phyloP scores from a whole-genome alignment of 2,888 invertebrate species.

The Leptinotarsa peninsularis region DNA sequence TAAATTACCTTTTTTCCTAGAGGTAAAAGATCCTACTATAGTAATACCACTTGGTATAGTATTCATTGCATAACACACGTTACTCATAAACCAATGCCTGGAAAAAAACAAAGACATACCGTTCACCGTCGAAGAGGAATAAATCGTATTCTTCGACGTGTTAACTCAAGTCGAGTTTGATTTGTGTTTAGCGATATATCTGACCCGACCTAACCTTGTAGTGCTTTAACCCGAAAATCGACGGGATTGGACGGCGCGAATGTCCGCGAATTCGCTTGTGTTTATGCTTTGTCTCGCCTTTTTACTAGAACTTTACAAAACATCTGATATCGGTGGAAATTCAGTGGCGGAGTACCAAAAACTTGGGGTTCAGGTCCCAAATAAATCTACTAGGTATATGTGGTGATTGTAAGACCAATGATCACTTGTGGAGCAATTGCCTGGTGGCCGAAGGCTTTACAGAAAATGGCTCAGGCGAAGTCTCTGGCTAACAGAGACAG shows the following conservation, averaged over 20 bases:
- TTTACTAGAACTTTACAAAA: conserved; percentile 30
- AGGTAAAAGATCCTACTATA: background rate
- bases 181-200: conserved; percentile 33
- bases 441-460: no score
- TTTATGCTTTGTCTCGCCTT: conserved; percentile 21
- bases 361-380: no score
- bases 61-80: conserved; percentile 9
- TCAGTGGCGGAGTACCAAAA: background rate
- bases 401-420: no score
- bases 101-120: conserved; percentile 15
- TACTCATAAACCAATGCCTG: background rate
- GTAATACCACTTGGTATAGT: background rate
- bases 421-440: no score
- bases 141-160: conserved; percentile 26
- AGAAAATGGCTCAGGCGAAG: no score
- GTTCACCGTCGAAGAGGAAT: conserved; percentile 13
- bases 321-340: conserved; percentile 19
- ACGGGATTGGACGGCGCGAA: conserved; percentile 31
- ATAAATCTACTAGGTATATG: no score
- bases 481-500: no score
- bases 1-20: no score
- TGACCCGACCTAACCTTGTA: conserved; percentile 40
- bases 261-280: conserved; percentile 27
- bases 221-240: conserved; percentile 36
- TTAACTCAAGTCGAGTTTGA: conserved; percentile 32